Evolutionary conservation across 2,888 invertebrate genomes (phyloP), one percentile per base, ranked within the genome.

Genomic region (Catocala nupta): DNA sequence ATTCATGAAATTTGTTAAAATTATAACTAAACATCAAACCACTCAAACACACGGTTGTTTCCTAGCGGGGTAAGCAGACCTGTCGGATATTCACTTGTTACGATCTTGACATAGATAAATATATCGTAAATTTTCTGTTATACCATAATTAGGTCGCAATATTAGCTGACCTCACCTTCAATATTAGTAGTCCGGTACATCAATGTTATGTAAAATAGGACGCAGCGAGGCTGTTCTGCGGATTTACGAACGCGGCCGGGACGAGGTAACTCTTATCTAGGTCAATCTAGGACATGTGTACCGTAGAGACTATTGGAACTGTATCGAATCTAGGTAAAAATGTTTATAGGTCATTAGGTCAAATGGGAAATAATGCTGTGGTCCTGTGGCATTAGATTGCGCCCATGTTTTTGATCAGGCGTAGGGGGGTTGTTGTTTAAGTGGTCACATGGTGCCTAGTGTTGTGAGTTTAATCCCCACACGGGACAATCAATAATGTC

Each of bases 181-280:
- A 43, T 4, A 8, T 67, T 13, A 43, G 34, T 34, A 57, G 49
- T 43, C 43, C 12, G 50, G 13, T 42, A 36, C 45, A 39, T 7
- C 8, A 39, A 53, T 36, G 7, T 33, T 43, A 43, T 42, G 59
- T 51, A 49, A 71, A 68, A 59, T 45, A 60, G 73, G 60, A 60
- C 65, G 60, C 16, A 39, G 34, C 48, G 36, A 57, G 69, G 58
- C 16, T 65, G 56, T 54, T 51, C 45, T 16, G 36, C 10, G 51
- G 42, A 67, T 50, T 39, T 42, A 55, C 34, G 34, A 11, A 1
- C 33, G n/a, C 49, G 5, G 5, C 10, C 11, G 58, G 68, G 63
- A 68, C 60, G 50, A 54, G 53, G 33, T 10, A n/a, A 11, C 34
- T n/a, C 0, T 13, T 39, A 55, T 48, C 11, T 55, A 55, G 55